These are phyloP conservation scores for Philaethria dido DNA, from an alignment of 2,888 invertebrate genomes.

Conservation along the genomic window DNA sequence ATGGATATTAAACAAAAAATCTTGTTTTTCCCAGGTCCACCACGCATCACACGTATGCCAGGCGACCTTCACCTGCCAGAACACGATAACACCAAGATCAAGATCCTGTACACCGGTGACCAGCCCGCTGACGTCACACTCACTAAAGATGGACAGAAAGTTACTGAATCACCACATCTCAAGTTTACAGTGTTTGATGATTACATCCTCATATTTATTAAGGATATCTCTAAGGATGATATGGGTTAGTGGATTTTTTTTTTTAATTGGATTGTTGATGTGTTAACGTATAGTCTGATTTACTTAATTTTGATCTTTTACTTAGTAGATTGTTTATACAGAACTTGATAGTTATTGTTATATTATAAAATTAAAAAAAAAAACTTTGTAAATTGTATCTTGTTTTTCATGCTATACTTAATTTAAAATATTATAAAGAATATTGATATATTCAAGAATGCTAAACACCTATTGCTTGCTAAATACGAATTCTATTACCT, in stretches of 20 bases:
- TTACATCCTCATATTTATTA: slow-evolving; percentile 97
- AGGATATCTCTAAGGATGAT: slow-evolving; percentile 94
- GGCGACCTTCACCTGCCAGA: slow-evolving; percentile 95
- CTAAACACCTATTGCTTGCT: too few species aligned
- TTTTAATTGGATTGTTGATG: too few species aligned
- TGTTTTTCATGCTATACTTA: too few species aligned
- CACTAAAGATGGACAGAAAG: slow-evolving; percentile 90
- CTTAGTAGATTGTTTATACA: too few species aligned
- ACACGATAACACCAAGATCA: slow-evolving; percentile 98
- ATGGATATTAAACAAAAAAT: not conserved
- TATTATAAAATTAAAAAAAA: too few species aligned
- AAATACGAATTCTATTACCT: too few species aligned
- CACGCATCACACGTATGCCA: slow-evolving; percentile 95
- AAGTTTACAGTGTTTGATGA: slow-evolving; percentile 98
- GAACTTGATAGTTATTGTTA: too few species aligned
- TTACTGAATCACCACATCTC: slow-evolving; percentile 89
- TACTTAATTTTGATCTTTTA: too few species aligned
- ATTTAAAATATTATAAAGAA: too few species aligned
- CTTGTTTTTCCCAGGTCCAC: slow-evolving; percentile 86
- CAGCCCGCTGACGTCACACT: slow-evolving; percentile 96
- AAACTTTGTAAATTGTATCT: too few species aligned
- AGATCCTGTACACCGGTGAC: slow-evolving; percentile 98
- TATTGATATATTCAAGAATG: too few species aligned
- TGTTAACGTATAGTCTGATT: too few species aligned
- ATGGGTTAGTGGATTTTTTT: slow-evolving; percentile 84